Conservation (phyloP, 2,888 invertebrate species). For the Noctua pronuba region DNA sequence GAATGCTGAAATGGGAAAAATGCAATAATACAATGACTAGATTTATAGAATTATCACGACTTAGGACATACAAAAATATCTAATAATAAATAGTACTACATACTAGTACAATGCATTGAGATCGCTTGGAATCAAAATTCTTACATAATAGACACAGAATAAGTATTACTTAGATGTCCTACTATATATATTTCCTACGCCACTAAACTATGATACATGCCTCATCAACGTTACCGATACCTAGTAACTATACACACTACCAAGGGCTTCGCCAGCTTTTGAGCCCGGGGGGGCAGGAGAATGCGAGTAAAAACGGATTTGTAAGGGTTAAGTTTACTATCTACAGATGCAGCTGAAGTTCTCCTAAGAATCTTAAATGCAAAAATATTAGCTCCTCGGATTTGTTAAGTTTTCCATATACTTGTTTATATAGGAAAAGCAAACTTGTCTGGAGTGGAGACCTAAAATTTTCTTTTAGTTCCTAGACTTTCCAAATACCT, state of each 20-base stretch:
- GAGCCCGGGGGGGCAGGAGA: too few species aligned
- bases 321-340: too few species aligned
- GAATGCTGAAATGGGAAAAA: neutral
- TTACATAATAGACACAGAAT: neutral
- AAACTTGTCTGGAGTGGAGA: too few species aligned
- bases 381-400: too few species aligned
- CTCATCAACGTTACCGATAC: neutral
- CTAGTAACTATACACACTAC: neutral
- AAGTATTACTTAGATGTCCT: neutral
- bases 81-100: neutral
- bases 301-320: too few species aligned
- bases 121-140: constrained; percentile 21
- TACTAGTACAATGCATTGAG: constrained; percentile 15
- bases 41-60: neutral
- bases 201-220: neutral
- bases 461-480: too few species aligned
- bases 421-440: too few species aligned
- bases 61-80: neutral
- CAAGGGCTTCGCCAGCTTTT: too few species aligned
- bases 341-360: too few species aligned
- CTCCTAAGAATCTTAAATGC: too few species aligned
- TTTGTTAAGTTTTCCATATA: too few species aligned
- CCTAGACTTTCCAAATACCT: too few species aligned
- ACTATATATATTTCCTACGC: neutral
- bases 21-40: constrained; percentile 20